These are phyloP conservation scores for Uromys caudimaculatus DNA, from an alignment of 2,797 vertebrate genomes.

Conservation along the genomic window DNA sequence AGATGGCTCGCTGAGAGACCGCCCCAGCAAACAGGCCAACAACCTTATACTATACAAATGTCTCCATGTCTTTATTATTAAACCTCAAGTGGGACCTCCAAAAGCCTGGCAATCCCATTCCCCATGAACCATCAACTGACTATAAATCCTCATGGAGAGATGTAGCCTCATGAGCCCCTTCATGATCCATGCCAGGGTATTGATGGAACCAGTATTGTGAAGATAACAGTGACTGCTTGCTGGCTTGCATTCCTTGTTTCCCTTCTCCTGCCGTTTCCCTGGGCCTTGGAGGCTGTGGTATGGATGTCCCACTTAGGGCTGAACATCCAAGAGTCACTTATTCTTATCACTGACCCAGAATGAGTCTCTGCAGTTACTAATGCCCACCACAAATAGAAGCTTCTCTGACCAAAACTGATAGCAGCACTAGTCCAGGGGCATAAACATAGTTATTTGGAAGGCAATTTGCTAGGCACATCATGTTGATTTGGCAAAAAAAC, in stretches of 20 bases:
- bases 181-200: background rate
- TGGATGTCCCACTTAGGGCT: background rate
- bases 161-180: background rate
- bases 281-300: background rate
- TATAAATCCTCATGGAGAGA: background rate
- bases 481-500: background rate
- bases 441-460: background rate
- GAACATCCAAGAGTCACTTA: too few species aligned
- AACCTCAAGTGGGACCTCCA: background rate
- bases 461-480: background rate
- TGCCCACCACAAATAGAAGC: background rate
- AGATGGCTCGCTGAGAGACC: background rate
- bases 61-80: background rate
- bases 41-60: background rate
- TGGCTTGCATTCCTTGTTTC: background rate
- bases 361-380: background rate
- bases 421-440: background rate
- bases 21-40: background rate
- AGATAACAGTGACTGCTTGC: too few species aligned
- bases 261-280: background rate
- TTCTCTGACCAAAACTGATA: background rate
- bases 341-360: background rate
- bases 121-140: background rate
- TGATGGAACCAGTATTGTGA: background rate
- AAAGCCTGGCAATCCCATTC: background rate